Evolutionary conservation across 2,888 invertebrate genomes (phyloP).

Genomic region (Schizaphis graminum): DNA sequence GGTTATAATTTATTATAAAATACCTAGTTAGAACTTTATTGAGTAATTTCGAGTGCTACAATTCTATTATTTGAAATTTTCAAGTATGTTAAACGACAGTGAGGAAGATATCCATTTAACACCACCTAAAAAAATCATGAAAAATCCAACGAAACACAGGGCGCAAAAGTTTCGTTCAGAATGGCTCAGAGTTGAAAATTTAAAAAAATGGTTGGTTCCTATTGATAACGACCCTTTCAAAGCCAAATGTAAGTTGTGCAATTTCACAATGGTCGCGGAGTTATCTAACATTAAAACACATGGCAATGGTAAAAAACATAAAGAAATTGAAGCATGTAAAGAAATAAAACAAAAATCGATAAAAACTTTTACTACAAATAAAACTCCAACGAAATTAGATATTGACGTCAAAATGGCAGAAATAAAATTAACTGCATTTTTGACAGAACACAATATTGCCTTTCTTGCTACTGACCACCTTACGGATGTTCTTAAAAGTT

Average conservation of each 20-base stretch:
- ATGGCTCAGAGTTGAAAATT: neutral
- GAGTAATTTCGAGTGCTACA: too few relatives aligned
- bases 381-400: neutral
- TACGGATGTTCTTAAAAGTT: conserved; percentile 63
- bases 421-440: conserved; percentile 68
- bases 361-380: neutral
- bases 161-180: neutral
- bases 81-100: neutral
- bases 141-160: conserved; percentile 5
- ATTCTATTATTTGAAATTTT: too few relatives aligned
- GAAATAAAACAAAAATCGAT: conserved; percentile 29
- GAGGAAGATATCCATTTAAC: neutral
- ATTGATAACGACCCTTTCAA: neutral
- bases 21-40: too few relatives aligned
- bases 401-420: conserved; percentile 66
- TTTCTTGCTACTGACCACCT: conserved; percentile 67
- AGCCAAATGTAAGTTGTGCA: conserved; percentile 34
- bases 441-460: conserved; percentile 67
- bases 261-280: neutral
- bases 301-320: neutral
- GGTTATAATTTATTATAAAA: too few relatives aligned
- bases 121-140: neutral
- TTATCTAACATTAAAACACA: conserved; percentile 33
- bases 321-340: neutral
- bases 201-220: conserved; percentile 27